Evolutionary conservation across 2,113 vertebrate genomes (phyloP).

Genomic region (Larimichthys polyactis): DNA sequence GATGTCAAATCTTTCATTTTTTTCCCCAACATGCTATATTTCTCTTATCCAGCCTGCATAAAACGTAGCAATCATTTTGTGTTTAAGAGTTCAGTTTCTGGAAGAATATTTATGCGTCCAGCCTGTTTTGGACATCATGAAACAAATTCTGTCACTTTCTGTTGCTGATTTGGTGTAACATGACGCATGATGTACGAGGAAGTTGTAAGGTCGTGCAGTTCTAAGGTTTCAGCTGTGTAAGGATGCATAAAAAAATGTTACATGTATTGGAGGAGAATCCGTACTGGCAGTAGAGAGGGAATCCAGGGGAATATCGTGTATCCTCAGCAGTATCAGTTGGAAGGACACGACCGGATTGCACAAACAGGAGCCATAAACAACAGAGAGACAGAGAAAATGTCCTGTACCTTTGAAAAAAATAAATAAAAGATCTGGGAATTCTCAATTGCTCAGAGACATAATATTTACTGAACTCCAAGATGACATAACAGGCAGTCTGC

Average conservation of each 20-base stretch:
- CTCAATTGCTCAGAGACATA: slow-evolving; percentile 65
- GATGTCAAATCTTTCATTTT: not conserved
- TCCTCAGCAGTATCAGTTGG: slow-evolving; percentile 3
- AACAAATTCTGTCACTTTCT: not conserved
- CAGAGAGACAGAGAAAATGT: slow-evolving; percentile 12
- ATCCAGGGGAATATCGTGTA: slow-evolving; percentile 26
- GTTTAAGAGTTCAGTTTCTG: slow-evolving; percentile 7
- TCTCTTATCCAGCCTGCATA: not conserved
- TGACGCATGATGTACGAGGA: not conserved
- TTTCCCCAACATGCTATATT: not conserved
- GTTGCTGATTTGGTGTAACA: slow-evolving; percentile 1
- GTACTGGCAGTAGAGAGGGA: not conserved
- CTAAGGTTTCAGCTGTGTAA: slow-evolving; percentile 18
- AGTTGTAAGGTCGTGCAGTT: not conserved
- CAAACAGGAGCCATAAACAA: slow-evolving; percentile 59
- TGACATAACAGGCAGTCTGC: slow-evolving; percentile 54
- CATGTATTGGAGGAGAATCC: slow-evolving; percentile 10
- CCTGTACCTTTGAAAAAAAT: slow-evolving; percentile 6
- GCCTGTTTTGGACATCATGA: not conserved
- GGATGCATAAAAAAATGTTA: slow-evolving; percentile 15
- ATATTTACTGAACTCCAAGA: slow-evolving; percentile 70
- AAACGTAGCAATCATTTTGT: not conserved
- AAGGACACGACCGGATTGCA: not conserved
- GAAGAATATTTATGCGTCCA: not conserved
- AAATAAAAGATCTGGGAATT: slow-evolving; percentile 42